Percentiles rank a stretch among this genome's conserved stretches.
These are phyloP conservation scores for Noturus placidus DNA, from an alignment of 2,113 vertebrate species.

Conservation along the genomic window DNA sequence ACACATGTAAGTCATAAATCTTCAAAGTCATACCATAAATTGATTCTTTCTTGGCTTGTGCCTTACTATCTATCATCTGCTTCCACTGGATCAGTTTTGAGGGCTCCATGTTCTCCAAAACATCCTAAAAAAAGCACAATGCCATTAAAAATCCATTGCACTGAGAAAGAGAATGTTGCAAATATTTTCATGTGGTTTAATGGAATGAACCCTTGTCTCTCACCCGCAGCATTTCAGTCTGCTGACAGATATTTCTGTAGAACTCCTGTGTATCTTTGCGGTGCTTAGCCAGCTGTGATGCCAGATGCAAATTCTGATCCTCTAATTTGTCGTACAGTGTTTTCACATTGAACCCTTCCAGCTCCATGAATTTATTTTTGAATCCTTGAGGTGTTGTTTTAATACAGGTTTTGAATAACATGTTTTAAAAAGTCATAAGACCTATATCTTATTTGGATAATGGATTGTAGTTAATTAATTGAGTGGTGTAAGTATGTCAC, in stretches of 20 bases:
- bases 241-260: slow-evolving; percentile 77
- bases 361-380: slow-evolving; percentile 44
- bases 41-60: slow-evolving; percentile 43
- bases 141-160: background rate
- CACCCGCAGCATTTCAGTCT: slow-evolving; percentile 77
- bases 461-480: background rate
- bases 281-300: slow-evolving; percentile 84
- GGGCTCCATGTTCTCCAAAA: slow-evolving; percentile 70
- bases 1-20: background rate
- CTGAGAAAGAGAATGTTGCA: background rate
- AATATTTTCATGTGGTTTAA: background rate
- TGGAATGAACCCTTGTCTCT: slow-evolving; percentile 35
- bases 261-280: slow-evolving; percentile 80
- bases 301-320: slow-evolving; percentile 89
- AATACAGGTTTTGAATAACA: background rate
- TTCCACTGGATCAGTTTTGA: slow-evolving; percentile 62
- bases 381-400: slow-evolving; percentile 62
- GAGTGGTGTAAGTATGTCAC: slow-evolving; percentile 47
- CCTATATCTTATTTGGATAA: background rate
- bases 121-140: slow-evolving; percentile 67
- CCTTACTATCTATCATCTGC: slow-evolving; percentile 53
- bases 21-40: slow-evolving; percentile 45
- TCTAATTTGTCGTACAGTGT: slow-evolving; percentile 92
- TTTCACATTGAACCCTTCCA: slow-evolving; percentile 88
- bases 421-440: background rate